A percentile compares a stretch with the other conserved stretches of the same genome.
These are phyloP conservation scores for Andrena cerasifolii DNA, from an alignment of 1,140 invertebrate genomes.

Conservation along the genomic window DNA sequence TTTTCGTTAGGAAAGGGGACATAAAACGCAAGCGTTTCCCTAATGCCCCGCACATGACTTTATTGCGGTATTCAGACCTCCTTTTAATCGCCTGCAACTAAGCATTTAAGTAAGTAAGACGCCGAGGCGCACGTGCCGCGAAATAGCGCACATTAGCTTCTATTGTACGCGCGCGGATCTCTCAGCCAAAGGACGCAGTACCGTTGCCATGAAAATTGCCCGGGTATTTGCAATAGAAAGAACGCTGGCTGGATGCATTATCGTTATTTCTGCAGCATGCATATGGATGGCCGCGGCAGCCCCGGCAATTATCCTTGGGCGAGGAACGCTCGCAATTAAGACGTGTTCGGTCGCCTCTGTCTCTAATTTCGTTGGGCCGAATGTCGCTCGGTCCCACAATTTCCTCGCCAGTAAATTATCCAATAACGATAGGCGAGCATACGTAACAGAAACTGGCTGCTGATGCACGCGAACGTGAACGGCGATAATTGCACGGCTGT, in stretches of 20 bases:
- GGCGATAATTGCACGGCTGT: too few relatives aligned
- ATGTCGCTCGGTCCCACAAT: too few relatives aligned
- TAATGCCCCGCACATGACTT: background rate
- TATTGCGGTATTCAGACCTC: background rate
- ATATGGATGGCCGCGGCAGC: background rate
- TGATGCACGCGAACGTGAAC: background rate
- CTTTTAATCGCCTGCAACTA: background rate
- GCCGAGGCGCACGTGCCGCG: conserved; percentile 19
- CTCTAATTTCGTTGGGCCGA: background rate
- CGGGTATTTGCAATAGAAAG: conserved; percentile 27
- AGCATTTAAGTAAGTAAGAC: conserved; percentile 21
- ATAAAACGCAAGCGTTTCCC: background rate
- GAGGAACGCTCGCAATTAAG: background rate
- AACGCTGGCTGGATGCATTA: background rate
- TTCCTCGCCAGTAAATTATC: too few relatives aligned
- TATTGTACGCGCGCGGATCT: conserved; percentile 12
- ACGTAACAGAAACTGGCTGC: background rate
- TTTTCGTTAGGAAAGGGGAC: too few relatives aligned
- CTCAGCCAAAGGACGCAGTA: conserved; percentile 8
- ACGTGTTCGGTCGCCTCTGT: background rate
- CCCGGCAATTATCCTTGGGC: background rate
- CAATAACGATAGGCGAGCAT: background rate
- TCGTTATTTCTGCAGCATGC: background rate
- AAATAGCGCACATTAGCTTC: conserved; percentile 28
- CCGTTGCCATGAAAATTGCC: background rate